Conservation (phyloP, 2,113 vertebrate species). For the Callospermophilus lateralis region DNA sequence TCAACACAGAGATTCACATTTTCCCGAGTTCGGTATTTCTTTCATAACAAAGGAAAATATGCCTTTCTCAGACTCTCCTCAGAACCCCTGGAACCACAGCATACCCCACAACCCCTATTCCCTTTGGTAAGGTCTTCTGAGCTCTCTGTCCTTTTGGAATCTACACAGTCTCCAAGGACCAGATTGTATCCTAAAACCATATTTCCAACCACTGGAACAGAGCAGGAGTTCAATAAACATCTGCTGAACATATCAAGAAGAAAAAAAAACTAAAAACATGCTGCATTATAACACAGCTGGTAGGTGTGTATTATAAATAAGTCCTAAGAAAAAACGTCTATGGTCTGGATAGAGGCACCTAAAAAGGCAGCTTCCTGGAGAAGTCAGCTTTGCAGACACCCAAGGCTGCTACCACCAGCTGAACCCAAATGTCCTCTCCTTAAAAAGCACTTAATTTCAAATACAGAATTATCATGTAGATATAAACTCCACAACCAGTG, state of each 20-base stretch:
- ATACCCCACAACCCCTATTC: neutral
- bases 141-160: neutral
- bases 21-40: neutral
- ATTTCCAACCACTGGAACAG: neutral
- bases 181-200: neutral
- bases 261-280: neutral
- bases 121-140: neutral
- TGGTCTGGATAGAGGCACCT: neutral
- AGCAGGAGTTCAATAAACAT: neutral
- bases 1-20: neutral
- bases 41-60: neutral
- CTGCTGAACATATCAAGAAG: neutral
- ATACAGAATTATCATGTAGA: neutral
- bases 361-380: neutral
- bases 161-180: neutral
- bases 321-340: neutral
- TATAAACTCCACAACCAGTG: neutral
- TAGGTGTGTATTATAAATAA: neutral
- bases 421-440: neutral
- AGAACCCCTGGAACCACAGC: neutral
- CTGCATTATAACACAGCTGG: neutral
- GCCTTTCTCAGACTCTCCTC: neutral
- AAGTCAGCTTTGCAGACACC: neutral
- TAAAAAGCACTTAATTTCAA: neutral
- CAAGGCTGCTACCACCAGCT: neutral